Base-by-base conservation (phyloP, 2,888 invertebrate species). In the Drosophila colorata region DNA sequence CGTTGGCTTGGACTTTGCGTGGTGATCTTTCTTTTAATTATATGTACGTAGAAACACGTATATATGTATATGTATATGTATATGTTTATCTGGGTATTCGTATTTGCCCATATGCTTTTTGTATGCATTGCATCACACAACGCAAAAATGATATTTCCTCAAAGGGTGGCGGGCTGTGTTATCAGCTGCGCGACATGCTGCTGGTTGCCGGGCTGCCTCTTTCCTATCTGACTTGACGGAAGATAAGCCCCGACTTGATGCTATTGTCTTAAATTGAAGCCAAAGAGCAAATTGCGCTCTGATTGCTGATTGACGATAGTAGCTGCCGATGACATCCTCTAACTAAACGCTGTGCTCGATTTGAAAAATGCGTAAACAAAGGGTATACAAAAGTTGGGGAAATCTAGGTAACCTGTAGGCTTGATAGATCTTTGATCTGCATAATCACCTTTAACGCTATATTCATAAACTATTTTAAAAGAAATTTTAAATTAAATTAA, bases 91-190 rank as follows among this genome's bases (percentile, higher is more conserved):
- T 55, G 31, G 44, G 28, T 33, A 20, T 33, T 18, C 33, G 18
- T 44, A 8, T 44, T 13, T 73, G 52, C 49, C 2, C 3, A 20
- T 28, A 28, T 28, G 25, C 2, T 20, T 20, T 80, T 83, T 71
- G 68, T 76, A 81, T 84, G 83, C 83, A 58, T 40, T 53, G 71
- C 84, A 68, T 67, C 44, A 66, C 67, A 83, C 78, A 80, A 74
- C 80, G 82, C 82, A 53, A 74, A 76, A 84, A 52, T 79, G 82
- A 51, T 82, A 79, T 77, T 82, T 82, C 82, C 80, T 82, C 77
- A 75, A 85, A 61, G 77, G 67, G 78, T 69, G 57, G 69, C 53
- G 49, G 43, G 70, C 18, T 52, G 57, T 64, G 51, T 74, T 82
- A 82, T 81, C 81, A 83, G 57, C 59, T 23, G 49, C 16, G n/a